Conservation (phyloP, 2,797 vertebrate genomes). For the Lacerta viridis region DNA sequence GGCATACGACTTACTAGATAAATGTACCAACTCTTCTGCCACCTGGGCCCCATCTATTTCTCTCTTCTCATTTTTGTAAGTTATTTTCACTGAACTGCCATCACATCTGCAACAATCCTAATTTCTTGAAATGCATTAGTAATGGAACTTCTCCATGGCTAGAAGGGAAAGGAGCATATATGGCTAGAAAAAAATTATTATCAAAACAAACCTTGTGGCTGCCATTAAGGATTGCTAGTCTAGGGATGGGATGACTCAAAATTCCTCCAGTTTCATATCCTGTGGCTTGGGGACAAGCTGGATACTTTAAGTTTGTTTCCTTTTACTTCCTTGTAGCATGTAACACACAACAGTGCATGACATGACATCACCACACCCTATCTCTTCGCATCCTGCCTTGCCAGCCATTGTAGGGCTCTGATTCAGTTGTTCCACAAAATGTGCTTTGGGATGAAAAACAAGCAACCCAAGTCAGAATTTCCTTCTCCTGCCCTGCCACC, state of each 20-base stretch:
- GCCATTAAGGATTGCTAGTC: not conserved
- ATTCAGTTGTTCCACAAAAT: not conserved
- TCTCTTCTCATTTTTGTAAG: not conserved
- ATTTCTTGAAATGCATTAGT: not conserved
- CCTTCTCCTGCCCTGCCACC: not conserved
- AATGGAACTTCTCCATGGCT: not conserved
- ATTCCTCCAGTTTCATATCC: not conserved
- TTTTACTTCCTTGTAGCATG: not conserved
- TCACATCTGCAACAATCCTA: not conserved
- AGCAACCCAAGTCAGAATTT: not conserved
- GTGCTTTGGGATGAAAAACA: not conserved
- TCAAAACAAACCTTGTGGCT: not conserved
- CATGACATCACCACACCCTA: not conserved
- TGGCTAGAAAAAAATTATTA: not conserved
- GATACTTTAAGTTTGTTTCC: not conserved
- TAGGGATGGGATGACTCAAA: not conserved
- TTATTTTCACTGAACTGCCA: not conserved
- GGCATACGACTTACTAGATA: slow-evolving; percentile 58
- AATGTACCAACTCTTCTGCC: slow-evolving; percentile 49
- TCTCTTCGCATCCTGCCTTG: not conserved
- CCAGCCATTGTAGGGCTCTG: not conserved
- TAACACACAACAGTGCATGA: not conserved
- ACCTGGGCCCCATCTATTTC: slow-evolving; percentile 50
- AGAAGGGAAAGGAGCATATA: not conserved
- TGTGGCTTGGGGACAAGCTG: not conserved